These are phyloP conservation scores for Polietes domitor DNA, from an alignment of 2,888 invertebrate genomes.

Conservation along the genomic window DNA sequence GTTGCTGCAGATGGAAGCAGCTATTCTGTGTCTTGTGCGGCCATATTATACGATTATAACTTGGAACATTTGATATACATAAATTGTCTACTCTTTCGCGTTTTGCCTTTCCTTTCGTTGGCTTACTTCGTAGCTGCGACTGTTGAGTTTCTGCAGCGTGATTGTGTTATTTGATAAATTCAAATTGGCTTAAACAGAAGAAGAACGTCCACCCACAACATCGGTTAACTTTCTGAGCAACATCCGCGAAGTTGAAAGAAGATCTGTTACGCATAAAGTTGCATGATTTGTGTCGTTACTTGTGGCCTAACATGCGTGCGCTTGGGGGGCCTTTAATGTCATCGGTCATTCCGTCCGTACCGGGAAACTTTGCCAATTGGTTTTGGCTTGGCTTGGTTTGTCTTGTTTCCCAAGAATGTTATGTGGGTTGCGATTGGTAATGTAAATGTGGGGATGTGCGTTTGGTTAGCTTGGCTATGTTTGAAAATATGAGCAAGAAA, in stretches of 20 bases:
- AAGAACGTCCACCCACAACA: neutral
- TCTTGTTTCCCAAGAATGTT: neutral
- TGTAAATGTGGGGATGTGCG: neutral
- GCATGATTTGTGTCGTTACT: neutral
- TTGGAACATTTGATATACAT: neutral
- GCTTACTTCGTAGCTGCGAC: neutral
- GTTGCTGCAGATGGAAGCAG: neutral
- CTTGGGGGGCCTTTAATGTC: too few relatives aligned
- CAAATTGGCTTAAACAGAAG: constrained; percentile 5
- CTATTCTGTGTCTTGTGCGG: neutral
- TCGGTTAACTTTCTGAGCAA: too few relatives aligned
- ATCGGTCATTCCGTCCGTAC: too few relatives aligned
- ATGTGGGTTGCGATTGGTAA: neutral
- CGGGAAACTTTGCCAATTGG: too few relatives aligned
- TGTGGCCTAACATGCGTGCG: neutral
- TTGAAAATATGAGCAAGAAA: neutral
- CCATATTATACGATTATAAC: neutral
- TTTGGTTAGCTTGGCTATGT: neutral
- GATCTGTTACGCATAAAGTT: neutral
- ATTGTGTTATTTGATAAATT: constrained; percentile 1
- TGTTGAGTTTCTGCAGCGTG: neutral
- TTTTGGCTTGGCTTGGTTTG: too few relatives aligned
- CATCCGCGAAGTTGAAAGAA: too few relatives aligned
- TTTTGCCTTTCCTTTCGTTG: neutral
- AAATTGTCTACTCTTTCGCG: neutral